Evolutionary conservation across 2,888 invertebrate genomes (phyloP), one percentile per base, ranked within the genome.

Genomic region (Cephalotes varians): DNA sequence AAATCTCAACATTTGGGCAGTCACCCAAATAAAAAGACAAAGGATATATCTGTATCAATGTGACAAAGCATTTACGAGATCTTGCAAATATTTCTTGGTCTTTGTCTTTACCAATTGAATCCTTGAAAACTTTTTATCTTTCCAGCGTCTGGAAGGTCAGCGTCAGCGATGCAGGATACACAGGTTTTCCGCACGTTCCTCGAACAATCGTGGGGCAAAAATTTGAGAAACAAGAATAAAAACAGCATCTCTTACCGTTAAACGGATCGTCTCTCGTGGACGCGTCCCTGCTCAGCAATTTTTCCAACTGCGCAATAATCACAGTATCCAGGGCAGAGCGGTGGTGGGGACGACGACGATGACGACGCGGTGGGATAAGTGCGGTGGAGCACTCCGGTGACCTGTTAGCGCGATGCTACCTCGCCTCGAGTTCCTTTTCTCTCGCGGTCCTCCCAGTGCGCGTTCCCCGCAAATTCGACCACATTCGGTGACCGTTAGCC

Each of bases 261-360:
- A 47, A 44, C 65, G 86, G 83, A 81, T 31, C 58, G 79, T 72
- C 80, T 83, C 82, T 72, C 34, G 49, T 58, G 81, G 84, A 80
- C 86, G 74, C 81, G 82, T 85, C 82, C 67, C 72, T 85, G 67
- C 85, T 77, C 77, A 67, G 81, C 79, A 86, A 86, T 83, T 87
- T 89, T 89, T 87, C 81, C 80, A 92, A 93, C 93, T 93, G 93
- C 93, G 93, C 93, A 93, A 92, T 93, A 93, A 91, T 90, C 90
- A 85, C 90, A 82, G 79, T 91, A 88, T 89, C 83, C 90, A 91
- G 91, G 91, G 83, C 88, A 88, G 85, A 64, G 65, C 82, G 82
- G 85, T 84, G 85, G 88, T 81, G 88, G 88, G 85, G 86, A 88
- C 73, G 83, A 37, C 62, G 80, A 77, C 81, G 82, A 64, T 31